Evolutionary conservation across 2,888 invertebrate genomes (phyloP).

Genomic region (Alentia gelatinosa): DNA sequence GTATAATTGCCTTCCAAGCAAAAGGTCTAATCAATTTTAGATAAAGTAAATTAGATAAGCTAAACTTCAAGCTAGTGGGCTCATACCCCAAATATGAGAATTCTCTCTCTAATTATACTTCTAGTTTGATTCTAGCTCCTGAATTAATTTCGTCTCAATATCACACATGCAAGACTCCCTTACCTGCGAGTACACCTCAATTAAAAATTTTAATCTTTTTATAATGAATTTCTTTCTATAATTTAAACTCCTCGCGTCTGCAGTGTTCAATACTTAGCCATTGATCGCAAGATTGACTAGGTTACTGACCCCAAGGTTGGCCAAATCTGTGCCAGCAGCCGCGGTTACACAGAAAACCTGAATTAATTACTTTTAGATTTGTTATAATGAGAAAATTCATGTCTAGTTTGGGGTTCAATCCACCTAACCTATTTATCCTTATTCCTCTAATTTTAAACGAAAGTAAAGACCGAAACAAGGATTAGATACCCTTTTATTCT

Average conservation of each 20-base stretch:
- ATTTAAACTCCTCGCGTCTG: constrained; percentile 50
- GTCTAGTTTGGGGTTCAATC: not conserved
- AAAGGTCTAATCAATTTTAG: not conserved
- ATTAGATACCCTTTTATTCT: constrained; percentile 72
- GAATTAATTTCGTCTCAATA: not conserved
- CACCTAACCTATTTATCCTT: not conserved
- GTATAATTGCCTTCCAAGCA: constrained; percentile 3
- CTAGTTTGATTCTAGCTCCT: constrained; percentile 63
- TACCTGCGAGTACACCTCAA: not conserved
- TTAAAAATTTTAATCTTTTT: constrained; percentile 35
- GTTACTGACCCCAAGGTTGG: constrained; percentile 52
- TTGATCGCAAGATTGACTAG: constrained; percentile 49
- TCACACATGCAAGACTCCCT: constrained; percentile 51
- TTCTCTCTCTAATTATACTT: constrained; percentile 55
- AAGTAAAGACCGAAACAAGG: constrained; percentile 66
- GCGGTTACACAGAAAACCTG: constrained; percentile 69
- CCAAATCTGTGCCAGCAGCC: constrained; percentile 71
- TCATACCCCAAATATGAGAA: constrained; percentile 65
- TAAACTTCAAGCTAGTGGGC: constrained; percentile 65
- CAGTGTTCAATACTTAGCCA: constrained; percentile 57
- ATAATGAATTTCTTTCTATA: constrained; percentile 11
- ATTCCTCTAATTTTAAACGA: constrained; percentile 51
- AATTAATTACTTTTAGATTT: not conserved
- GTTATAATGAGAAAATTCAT: constrained; percentile 17
- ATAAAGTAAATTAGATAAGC: constrained; percentile 60